These are phyloP conservation scores for Habropoda laboriosa DNA, from an alignment of 1,140 invertebrate genomes.

Conservation along the genomic window DNA sequence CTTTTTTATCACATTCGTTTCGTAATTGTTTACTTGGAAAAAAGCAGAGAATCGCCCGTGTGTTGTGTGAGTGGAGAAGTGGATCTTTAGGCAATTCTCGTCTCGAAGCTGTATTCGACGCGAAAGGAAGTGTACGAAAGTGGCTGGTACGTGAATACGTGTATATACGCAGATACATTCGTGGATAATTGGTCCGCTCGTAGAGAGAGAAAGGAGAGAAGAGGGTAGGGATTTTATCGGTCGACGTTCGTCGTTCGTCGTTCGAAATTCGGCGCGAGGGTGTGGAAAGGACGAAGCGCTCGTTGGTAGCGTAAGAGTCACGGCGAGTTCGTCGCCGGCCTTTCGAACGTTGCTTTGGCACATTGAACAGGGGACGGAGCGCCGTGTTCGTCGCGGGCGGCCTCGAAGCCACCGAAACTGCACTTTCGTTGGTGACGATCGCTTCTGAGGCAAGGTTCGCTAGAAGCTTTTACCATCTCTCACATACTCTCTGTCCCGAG, in stretches of 20 bases:
- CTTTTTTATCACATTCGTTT: conserved; percentile 56
- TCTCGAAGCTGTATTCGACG: conserved; percentile 2
- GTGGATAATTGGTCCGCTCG: conserved; percentile 60
- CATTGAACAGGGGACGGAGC: not conserved
- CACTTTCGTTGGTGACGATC: conserved; percentile 56
- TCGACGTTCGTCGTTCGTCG: not conserved
- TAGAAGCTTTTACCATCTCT: conserved; percentile 74
- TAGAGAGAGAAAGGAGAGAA: conserved; percentile 7
- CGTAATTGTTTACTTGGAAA: conserved; percentile 25
- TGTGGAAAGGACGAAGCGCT: not conserved
- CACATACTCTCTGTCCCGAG: conserved; percentile 73
- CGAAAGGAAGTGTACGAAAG: conserved; percentile 23
- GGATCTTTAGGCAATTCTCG: conserved; percentile 14
- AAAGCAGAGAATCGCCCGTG: not conserved
- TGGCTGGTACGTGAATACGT: conserved; percentile 22
- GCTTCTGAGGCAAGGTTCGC: conserved; percentile 72
- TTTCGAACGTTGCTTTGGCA: conserved; percentile 5
- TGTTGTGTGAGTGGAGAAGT: too few species aligned
- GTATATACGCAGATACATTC: conserved; percentile 18
- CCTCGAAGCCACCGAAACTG: conserved; percentile 63
- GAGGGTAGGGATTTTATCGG: too few species aligned
- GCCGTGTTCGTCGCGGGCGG: not conserved
- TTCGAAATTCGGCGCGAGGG: not conserved
- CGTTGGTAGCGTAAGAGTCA: not conserved
- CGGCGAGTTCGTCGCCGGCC: not conserved